These are phyloP conservation scores for Dicycla oo DNA, from an alignment of 2,888 invertebrate genomes.

Conservation along the genomic window DNA sequence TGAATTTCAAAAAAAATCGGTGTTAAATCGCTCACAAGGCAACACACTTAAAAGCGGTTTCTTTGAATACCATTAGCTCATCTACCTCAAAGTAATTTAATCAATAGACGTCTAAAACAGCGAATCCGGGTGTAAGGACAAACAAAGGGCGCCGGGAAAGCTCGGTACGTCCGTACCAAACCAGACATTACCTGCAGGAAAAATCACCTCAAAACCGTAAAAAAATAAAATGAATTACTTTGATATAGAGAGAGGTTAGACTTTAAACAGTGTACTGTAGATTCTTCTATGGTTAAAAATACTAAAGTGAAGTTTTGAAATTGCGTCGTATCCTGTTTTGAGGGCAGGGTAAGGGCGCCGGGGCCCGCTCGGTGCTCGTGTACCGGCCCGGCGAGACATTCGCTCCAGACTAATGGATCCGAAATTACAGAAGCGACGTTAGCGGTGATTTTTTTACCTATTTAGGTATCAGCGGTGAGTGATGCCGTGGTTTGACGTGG, in stretches of 20 bases:
- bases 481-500: conserved; percentile 37
- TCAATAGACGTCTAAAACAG: conserved; percentile 31
- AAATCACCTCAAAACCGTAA: conserved; percentile 1
- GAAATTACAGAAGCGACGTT: conserved; percentile 48
- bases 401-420: conserved; percentile 52
- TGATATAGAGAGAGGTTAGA: neutral
- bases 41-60: neutral
- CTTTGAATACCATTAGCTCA: conserved; percentile 18
- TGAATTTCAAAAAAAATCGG: neutral
- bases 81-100: conserved; percentile 25
- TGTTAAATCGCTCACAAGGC: conserved; percentile 15
- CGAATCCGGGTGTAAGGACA: conserved; percentile 48
- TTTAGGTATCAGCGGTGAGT: conserved; percentile 29
- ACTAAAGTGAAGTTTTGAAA: conserved; percentile 33
- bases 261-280: neutral
- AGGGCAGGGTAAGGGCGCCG: conserved; percentile 69
- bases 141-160: conserved; percentile 48
- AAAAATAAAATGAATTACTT: conserved; percentile 20
- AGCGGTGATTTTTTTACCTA: conserved; percentile 48
- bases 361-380: conserved; percentile 67
- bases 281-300: conserved; percentile 22
- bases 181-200: conserved; percentile 18
- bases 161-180: conserved; percentile 31
- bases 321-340: conserved; percentile 55
- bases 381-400: conserved; percentile 65